Base-by-base conservation (phyloP, 2,888 invertebrate genomes). In the Conops quadrifasciatus region DNA sequence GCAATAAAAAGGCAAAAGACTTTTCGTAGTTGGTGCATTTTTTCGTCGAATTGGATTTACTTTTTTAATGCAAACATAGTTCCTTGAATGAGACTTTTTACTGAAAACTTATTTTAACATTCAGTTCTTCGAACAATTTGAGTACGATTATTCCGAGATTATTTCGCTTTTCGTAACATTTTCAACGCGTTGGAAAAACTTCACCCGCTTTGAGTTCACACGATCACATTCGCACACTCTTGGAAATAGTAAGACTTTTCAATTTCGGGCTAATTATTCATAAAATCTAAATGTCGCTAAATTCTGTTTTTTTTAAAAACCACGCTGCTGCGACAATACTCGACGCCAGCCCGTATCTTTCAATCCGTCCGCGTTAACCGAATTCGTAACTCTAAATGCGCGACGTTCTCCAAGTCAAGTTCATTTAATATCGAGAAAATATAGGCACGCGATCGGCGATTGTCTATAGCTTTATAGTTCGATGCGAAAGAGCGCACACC, bases 341-440 rank as follows among this genome's bases (percentile, higher is more conserved):
- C 56, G 59, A 45, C 67, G 72, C 74, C 68, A 53, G 78, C 81
- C 79, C 78, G 75, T 78, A 21, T 75, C 77, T 70, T 43, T 28
- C 30, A 56, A 45, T 9, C 56, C 73, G 80, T 80, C 77, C 79
- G 77, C 75, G 78, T 78, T 74, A 75, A 76, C 73, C 79, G 80
- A 74, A 78, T 74, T 75, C 80, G 78, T 77, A 80, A 78, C 80
- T 79, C 74, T 77, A 77, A 81, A 80, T 81, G 81, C 78, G 80
- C 77, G 72, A 77, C 72, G 74, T 73, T 76, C 74, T 75, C 71
- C 70, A 74, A 72, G 73, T 76, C 79, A 81, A 81, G 80, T 80
- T 80, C 81, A 79, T 62, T 81, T 81, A 81, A 82, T 81, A 80
- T 79, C 79, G n/a, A 21, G 43, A 62, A 56, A 45, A 47, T 21